Percentiles rank a stretch among this genome's conserved stretches.
Conservation (phyloP, 2,888 invertebrate species). For the Limnephilus rhombicus region DNA sequence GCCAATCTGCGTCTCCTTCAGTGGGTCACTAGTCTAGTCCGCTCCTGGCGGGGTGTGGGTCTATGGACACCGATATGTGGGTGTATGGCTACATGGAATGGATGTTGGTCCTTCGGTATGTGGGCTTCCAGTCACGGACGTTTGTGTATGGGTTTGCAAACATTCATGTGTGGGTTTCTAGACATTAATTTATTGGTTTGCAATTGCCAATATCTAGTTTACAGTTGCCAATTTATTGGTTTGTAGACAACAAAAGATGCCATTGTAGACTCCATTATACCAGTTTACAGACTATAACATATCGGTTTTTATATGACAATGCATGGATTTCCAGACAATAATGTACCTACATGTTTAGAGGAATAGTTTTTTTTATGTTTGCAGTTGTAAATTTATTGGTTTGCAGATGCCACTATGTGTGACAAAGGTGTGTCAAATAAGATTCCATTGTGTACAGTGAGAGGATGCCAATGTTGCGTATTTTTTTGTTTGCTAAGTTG, state of each 20-base stretch:
- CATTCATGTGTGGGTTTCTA: not conserved
- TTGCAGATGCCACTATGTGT: too few species aligned
- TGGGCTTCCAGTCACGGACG: not conserved
- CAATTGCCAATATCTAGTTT: not conserved
- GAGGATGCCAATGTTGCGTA: not conserved
- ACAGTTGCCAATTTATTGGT: not conserved
- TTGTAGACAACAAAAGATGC: not conserved
- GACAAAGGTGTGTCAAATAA: too few species aligned
- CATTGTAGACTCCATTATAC: not conserved
- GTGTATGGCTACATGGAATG: not conserved
- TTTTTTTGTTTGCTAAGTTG: not conserved
- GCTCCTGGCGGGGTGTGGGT: not conserved
- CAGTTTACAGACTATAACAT: not conserved
- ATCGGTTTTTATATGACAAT: not conserved
- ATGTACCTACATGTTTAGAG: too few species aligned
- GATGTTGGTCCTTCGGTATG: not conserved
- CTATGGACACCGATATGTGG: not conserved
- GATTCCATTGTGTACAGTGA: not conserved
- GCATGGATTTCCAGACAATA: not conserved
- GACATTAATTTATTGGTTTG: not conserved
- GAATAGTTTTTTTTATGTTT: too few species aligned
- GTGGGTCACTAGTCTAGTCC: not conserved
- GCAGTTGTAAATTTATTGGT: too few species aligned
- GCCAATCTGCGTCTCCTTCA: not conserved
- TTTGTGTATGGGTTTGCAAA: not conserved